These are phyloP conservation scores for Toxostoma redivivum DNA, from an alignment of 2,113 vertebrate species.

Conservation along the genomic window DNA sequence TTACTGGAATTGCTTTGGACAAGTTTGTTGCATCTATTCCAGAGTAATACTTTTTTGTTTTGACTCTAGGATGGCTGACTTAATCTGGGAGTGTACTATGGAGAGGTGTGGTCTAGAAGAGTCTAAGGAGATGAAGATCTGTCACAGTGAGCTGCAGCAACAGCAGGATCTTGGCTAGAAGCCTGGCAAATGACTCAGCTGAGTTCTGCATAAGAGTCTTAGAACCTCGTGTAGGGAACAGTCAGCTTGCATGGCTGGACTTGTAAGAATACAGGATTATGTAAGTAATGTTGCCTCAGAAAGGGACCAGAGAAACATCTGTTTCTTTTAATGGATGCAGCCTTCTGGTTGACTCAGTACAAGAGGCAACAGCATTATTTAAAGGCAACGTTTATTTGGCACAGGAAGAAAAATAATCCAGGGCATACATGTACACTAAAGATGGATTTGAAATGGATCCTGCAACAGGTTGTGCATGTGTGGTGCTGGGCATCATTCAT, in stretches of 20 bases:
- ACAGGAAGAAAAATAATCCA: constrained; percentile 24
- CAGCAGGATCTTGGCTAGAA: not conserved
- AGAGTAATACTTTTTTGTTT: constrained; percentile 37
- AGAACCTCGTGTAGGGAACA: not conserved
- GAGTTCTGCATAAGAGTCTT: not conserved
- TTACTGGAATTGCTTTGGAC: constrained; percentile 37
- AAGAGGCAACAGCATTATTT: not conserved
- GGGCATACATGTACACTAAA: not conserved
- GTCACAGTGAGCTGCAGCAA: not conserved
- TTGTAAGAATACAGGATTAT: not conserved
- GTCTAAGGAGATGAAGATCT: not conserved
- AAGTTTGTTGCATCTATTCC: constrained; percentile 41
- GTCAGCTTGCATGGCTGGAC: not conserved
- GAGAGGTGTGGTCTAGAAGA: not conserved
- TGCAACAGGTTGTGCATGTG: not conserved
- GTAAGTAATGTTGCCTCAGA: not conserved
- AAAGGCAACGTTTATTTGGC: constrained; percentile 54
- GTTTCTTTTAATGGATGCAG: not conserved
- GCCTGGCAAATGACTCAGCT: not conserved
- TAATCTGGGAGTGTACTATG: not conserved
- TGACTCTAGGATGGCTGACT: not conserved
- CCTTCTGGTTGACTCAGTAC: not conserved
- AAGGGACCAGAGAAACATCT: not conserved
- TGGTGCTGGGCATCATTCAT: not conserved
- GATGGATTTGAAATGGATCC: not conserved